phyloP scores from a whole-genome alignment of 2,888 invertebrate species.

The Dynastes maya region DNA sequence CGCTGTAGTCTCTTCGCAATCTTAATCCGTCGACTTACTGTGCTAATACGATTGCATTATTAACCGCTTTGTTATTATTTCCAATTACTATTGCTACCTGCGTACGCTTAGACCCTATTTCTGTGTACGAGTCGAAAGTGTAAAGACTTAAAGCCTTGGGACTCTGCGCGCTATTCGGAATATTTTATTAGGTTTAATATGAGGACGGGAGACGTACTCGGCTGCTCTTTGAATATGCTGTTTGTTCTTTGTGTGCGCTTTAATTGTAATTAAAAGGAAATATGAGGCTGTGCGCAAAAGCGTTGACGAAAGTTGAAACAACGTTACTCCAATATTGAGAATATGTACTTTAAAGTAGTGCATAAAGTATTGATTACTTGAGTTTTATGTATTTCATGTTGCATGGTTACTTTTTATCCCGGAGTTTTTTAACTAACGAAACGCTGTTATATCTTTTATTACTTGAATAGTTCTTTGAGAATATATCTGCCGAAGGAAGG shows the following conservation, averaged over 20 bases:
- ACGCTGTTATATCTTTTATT: too few species aligned
- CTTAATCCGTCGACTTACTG: slow-evolving; percentile 44
- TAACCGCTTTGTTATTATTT: slow-evolving; percentile 49
- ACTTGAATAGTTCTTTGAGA: too few species aligned
- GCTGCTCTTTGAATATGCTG: slow-evolving; percentile 15
- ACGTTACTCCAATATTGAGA: not conserved
- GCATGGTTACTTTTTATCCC: not conserved
- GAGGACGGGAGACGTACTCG: not conserved
- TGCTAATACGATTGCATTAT: slow-evolving; percentile 45
- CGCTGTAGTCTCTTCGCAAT: slow-evolving; percentile 23
- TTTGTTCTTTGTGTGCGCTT: slow-evolving; percentile 34
- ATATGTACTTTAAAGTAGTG: not conserved
- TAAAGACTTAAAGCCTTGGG: slow-evolving; percentile 27
- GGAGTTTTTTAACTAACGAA: too few species aligned
- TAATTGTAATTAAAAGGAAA: slow-evolving; percentile 37
- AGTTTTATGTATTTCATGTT: not conserved
- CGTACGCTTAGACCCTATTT: not conserved
- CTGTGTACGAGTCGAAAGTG: slow-evolving; percentile 3
- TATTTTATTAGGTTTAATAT: slow-evolving; percentile 37
- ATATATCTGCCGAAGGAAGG: too few species aligned
- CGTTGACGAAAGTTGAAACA: not conserved
- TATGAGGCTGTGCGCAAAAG: not conserved
- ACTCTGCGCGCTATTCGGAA: slow-evolving; percentile 19
- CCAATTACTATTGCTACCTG: slow-evolving; percentile 39
- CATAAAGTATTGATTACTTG: slow-evolving; percentile 23